Base-by-base conservation (phyloP, 2,797 vertebrate genomes). In the Psittacula derbiana region DNA sequence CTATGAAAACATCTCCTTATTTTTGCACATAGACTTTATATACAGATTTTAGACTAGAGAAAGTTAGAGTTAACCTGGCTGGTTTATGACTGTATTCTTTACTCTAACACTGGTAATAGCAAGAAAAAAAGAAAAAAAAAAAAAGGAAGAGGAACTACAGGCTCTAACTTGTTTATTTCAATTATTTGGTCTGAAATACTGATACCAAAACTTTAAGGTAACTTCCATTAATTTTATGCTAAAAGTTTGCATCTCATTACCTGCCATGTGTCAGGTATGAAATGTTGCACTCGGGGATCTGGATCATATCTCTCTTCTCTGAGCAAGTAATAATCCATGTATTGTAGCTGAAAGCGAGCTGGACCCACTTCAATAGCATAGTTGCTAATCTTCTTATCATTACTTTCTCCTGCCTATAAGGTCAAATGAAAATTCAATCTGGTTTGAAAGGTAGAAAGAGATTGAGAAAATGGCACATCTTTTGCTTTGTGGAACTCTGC, bases 241-340 rank as follows among this genome's bases (percentile, higher is more conserved):
- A 64, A 72, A 58, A 16, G 14, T 53, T 80, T 71, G 27, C 41
- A 25, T 83, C 23, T 66, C 44, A 43, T 88, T 96, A 97, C 97
- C 95, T 97, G 96, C 97, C 96, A 97, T 2, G 95, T 94, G 41
- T 97, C 97, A 57, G 97, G 97, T 93, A 97, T 97, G 88, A 97
- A 97, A 86, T 92, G 91, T 30, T 89, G 74, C 53, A 97, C 93
- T 65, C 96, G 65, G 28, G 95, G 94, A 81, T 97, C 97, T 50
- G 96, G 94, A 89, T 97, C 96, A 41, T 83, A 93, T 44, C 96
- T 96, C 85, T 97, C 97, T 62, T 97, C 96, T 92, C 90, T 90
- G 58, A 97, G 80, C 90, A 97, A 95, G 62, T 95, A 96, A 75
- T 76, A 96, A 33, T 96, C 94, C 97, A 96, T 95, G 18, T 93